Percentiles rank a stretch among this genome's conserved stretches.
Evolutionary conservation across 2,888 invertebrate genomes (phyloP).

Genomic region (Chelonus formosanus): DNA sequence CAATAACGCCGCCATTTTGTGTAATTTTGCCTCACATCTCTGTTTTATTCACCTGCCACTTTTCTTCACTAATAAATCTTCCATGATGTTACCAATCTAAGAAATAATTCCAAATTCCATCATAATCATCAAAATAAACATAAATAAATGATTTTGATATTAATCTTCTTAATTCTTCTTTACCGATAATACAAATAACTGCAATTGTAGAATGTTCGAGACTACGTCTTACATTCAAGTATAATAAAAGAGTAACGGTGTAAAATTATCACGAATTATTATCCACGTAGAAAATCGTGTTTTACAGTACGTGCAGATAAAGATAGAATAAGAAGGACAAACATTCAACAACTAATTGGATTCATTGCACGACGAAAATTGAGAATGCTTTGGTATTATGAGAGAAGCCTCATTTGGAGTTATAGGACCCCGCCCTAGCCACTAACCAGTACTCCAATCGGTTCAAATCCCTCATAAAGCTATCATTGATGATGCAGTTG

Average conservation of each 20-base stretch:
- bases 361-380: constrained; percentile 15
- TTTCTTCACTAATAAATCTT: constrained; percentile 19
- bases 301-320: neutral
- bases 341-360: constrained; percentile 8
- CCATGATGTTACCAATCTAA: constrained; percentile 1
- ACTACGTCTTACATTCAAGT: neutral
- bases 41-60: constrained; percentile 19
- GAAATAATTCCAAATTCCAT: neutral
- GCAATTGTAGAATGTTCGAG: neutral
- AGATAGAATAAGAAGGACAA: constrained; percentile 1
- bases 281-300: neutral
- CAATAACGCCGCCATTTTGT: constrained; percentile 32
- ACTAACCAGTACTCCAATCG: constrained; percentile 16
- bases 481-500: neutral
- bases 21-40: constrained; percentile 14
- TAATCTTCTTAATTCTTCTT: constrained; percentile 8
- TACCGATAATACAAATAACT: neutral
- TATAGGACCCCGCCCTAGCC: constrained; percentile 20
- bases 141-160: constrained; percentile 5
- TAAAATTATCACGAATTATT: constrained; percentile 5
- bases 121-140: neutral
- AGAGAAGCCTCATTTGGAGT: neutral
- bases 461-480: neutral
- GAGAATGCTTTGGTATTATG: constrained; percentile 5
- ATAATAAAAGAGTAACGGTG: neutral